phyloP scores from a whole-genome alignment of 2,888 invertebrate genomes.

The Sarcophaga carnaria region DNA sequence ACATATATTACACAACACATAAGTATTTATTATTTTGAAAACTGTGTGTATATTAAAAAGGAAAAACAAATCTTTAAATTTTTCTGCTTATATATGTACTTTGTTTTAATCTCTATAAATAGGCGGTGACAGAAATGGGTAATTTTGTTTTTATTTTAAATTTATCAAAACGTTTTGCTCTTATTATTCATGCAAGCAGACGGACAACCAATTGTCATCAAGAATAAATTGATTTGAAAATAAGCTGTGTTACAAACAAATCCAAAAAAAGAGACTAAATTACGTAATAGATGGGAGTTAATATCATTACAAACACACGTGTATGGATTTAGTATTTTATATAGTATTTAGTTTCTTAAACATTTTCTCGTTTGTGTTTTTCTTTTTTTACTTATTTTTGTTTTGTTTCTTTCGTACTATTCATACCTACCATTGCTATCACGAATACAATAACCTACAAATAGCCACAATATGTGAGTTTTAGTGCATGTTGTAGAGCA shows the following conservation, averaged over 20 bases:
- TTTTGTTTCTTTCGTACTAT: conserved; percentile 47
- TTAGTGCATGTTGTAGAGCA: conserved; percentile 47
- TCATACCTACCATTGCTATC: conserved; percentile 15
- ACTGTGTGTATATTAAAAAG: too few species aligned
- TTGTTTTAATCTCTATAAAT: conserved; percentile 46
- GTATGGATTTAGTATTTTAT: conserved; percentile 7
- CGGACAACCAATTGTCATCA: neutral
- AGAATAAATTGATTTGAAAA: neutral
- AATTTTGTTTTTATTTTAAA: conserved; percentile 38
- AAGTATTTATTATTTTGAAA: too few species aligned
- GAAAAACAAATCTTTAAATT: conserved; percentile 34
- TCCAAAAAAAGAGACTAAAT: conserved; percentile 71
- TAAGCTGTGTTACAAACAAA: conserved; percentile 74
- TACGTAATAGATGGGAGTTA: conserved; percentile 77
- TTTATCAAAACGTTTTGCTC: conserved; percentile 23
- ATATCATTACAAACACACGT: conserved; percentile 31
- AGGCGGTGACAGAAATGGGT: conserved; percentile 63
- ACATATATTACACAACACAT: too few species aligned
- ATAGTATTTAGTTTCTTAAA: conserved; percentile 50
- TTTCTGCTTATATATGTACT: conserved; percentile 16
- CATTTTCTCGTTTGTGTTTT: conserved; percentile 29
- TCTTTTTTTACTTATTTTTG: conserved; percentile 26
- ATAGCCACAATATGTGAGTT: conserved; percentile 52
- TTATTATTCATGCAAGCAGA: conserved; percentile 19
- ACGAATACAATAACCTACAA: conserved; percentile 52